A percentile compares a stretch with the other conserved stretches of the same genome.
phyloP scores from a whole-genome alignment of 1,140 invertebrate genomes.

The Ephestia elutella region DNA sequence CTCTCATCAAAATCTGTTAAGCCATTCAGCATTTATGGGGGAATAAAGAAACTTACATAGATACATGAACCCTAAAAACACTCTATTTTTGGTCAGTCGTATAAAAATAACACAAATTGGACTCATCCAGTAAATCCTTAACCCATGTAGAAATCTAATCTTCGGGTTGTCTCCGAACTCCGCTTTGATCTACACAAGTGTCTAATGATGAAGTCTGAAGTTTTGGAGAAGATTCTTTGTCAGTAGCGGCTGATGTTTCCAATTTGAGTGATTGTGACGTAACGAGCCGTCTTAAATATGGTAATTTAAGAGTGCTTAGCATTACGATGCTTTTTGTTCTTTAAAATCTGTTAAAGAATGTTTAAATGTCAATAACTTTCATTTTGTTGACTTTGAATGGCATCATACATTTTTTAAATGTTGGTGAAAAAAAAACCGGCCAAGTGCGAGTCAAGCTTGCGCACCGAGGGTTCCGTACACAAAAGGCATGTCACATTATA shows the following conservation, averaged over 20 bases:
- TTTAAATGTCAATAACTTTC: not conserved
- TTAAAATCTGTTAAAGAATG: not conserved
- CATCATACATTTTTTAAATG: no score
- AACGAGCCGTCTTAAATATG: not conserved
- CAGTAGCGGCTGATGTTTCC: not conserved
- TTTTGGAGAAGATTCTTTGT: conserved; percentile 5
- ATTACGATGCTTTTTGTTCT: not conserved
- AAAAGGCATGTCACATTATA: no score
- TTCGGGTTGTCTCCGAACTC: not conserved
- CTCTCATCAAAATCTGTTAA: no score
- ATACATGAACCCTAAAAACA: no score
- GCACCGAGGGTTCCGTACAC: no score
- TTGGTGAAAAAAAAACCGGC: no score
- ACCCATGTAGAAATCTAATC: conserved; percentile 2
- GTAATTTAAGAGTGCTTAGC: not conserved
- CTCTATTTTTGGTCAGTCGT: no score
- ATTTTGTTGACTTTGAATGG: not conserved
- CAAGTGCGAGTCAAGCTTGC: no score
- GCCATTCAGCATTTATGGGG: no score
- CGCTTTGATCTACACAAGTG: conserved; percentile 3
- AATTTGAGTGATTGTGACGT: not conserved
- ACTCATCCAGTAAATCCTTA: not conserved
- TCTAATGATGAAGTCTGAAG: conserved; percentile 4
- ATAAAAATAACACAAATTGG: no score
- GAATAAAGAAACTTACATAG: no score